Percentiles rank a stretch among this genome's conserved stretches.
Conservation (phyloP, 1,140 invertebrate genomes). For the Psix sp. region DNA sequence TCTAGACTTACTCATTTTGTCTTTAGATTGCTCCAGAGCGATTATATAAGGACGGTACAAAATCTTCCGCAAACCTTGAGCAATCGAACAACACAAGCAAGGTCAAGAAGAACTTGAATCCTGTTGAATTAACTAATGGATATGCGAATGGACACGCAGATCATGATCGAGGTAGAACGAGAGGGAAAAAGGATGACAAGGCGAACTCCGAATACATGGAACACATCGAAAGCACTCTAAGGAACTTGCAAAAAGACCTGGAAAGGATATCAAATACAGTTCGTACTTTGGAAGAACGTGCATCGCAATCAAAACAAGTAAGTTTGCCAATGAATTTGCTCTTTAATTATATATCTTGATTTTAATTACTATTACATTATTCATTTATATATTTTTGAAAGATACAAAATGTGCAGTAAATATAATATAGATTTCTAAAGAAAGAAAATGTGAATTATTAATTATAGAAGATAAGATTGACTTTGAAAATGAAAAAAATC, state of each 20-base stretch:
- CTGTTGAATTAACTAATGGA: slow-evolving; percentile 65
- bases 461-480: too few relatives aligned
- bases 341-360: slow-evolving; percentile 48
- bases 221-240: slow-evolving; percentile 69
- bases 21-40: slow-evolving; percentile 69
- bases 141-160: slow-evolving; percentile 50
- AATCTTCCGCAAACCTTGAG: slow-evolving; percentile 61
- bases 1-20: too few relatives aligned
- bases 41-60: slow-evolving; percentile 64
- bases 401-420: too few relatives aligned
- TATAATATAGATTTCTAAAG: too few relatives aligned
- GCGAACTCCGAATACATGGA: slow-evolving; percentile 66
- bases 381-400: too few relatives aligned
- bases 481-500: too few relatives aligned
- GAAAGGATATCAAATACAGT: slow-evolving; percentile 72
- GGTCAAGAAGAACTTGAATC: slow-evolving; percentile 37
- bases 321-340: neutral
- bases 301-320: slow-evolving; percentile 45
- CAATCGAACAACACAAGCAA: slow-evolving; percentile 44
- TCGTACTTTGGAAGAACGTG: slow-evolving; percentile 69
- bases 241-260: slow-evolving; percentile 72
- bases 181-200: slow-evolving; percentile 66
- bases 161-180: slow-evolving; percentile 64
- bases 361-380: slow-evolving; percentile 1
- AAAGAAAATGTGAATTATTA: too few relatives aligned